Base-by-base conservation (phyloP, 2,113 vertebrate species). In the Struthidea cinerea region DNA sequence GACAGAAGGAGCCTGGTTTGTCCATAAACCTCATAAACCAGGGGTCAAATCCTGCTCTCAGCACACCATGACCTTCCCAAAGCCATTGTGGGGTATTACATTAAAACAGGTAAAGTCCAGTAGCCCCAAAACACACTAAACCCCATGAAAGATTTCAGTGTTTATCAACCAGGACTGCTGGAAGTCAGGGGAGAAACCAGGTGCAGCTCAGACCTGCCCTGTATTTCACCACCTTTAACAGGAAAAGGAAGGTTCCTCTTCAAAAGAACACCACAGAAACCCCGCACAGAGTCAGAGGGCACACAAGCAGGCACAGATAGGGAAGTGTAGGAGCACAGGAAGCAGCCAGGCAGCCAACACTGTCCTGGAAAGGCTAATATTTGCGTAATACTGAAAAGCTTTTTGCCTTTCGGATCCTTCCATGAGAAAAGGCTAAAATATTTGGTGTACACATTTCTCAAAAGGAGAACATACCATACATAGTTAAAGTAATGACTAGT, bases 401-500 rank as follows among this genome's bases (percentile, higher is more conserved):
- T 88, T 89, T 86, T 77, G 94, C 93, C 77, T 77, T 84, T 94
- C 47, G 0, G 47, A 64, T 78, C 83, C 85, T 96, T 96, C 85
- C 94, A 95, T 93, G 93, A 96, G 94, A 96, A 96, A 97, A 93
- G 95, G 90, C 92, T 93, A 6, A 96, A 95, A 91, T 96, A 96
- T 95, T 96, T 78, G 90, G 83, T 92, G 90, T 12, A 84, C 84
- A 81, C 96, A 88, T 97, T 95, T 95, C 84, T 96, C 71, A 73
- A 93, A 82, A 94, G 0, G 69, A 96, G 95, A 95, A 96, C 96
- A 96, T 96, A 96, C 96, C 94, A 95, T 95, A 92, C 96, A 96
- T 95, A 96, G 95, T 94, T 96, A 96, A 96, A 95, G 96, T 94
- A 94, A 95, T 96, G 95, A 96, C 95, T 96, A 86, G 92, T 95